These are phyloP conservation scores for Pachymerium ferrugineum DNA, from an alignment of 2,888 invertebrate species.

Conservation along the genomic window DNA sequence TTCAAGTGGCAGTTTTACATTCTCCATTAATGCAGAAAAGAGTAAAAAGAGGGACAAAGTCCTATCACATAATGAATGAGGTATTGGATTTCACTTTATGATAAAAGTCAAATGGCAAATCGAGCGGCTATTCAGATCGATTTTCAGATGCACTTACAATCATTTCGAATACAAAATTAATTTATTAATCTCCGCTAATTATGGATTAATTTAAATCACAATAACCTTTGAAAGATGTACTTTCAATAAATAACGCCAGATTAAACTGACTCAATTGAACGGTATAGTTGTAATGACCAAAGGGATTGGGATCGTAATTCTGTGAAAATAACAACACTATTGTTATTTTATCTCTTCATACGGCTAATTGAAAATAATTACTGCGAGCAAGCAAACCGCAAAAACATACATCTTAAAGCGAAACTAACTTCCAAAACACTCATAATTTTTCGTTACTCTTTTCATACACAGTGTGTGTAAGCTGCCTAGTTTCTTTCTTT, in stretches of 20 bases:
- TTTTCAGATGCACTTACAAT: not conserved
- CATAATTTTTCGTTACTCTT: constrained; percentile 17
- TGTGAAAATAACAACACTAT: not conserved
- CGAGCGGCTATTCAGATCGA: not conserved
- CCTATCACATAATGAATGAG: constrained; percentile 7
- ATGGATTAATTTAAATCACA: not conserved
- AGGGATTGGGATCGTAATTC: too few relatives aligned
- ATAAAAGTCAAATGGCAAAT: constrained; percentile 3
- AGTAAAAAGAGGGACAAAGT: constrained; percentile 23
- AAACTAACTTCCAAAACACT: constrained; percentile 20
- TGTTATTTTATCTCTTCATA: not conserved
- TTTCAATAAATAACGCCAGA: too few relatives aligned
- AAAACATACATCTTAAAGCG: constrained; percentile 11
- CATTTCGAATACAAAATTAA: not conserved
- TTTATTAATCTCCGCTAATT: not conserved
- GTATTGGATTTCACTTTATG: constrained; percentile 21
- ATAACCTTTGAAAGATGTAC: not conserved
- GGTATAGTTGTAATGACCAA: too few relatives aligned
- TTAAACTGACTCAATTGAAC: too few relatives aligned
- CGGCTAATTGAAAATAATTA: constrained; percentile 17
- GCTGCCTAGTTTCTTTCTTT: not conserved
- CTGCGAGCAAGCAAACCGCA: not conserved
- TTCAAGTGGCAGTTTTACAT: not conserved
- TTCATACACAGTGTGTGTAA: constrained; percentile 12
- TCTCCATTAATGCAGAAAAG: constrained; percentile 1